Base-by-base conservation (phyloP, 30 jellyfish, hydroid and myxozoan genomes). In the Mastigias papua region DNA sequence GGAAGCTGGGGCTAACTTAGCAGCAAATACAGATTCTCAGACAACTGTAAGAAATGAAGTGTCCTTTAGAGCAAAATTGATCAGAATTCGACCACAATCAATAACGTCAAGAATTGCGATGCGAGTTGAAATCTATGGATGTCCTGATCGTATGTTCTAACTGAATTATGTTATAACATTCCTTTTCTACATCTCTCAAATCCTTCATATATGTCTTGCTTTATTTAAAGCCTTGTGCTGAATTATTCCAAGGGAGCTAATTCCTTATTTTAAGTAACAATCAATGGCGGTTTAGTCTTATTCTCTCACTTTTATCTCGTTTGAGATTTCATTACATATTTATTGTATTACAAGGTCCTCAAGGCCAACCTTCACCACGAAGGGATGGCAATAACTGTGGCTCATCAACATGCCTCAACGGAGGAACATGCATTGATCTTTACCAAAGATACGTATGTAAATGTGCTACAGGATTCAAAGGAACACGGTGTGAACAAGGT, bases 51-150 rank as follows among this genome's bases (percentile, higher is more conserved):
- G 99, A 34, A 92, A 77, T 35, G 98, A 90, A 46, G 66, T 95
- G 75, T 42, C 54, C 26, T 27, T 95, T 17, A 34, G 22, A 28
- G 93, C 98, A 21, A 32, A 73, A 30, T 16, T 61, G 17, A 22
- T 95, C 19, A 67, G 84, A 65, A 27, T 89, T 27, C 20, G 5
- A 1, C 90, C 93, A 1, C 77, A 37, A 78, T 29, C 61, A 10
- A 27, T 80, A 34, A 25, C 62, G 50, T 4, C 89, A 29, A 46
- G 96, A 37, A 82, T 95, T 63, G 98, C 98, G 6, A 69, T 95
- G 87, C 50, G 99, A 42, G 1, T 95, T 30, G 99, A 95, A 67
- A 25, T 95, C n/a, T 95, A 90, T 86, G 99, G 99, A 13, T 95
- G 99, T 81, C 93, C 98, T 3, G 32, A 64, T 28, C 86, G 99